phyloP scores from a whole-genome alignment of 2,797 vertebrate genomes.

The Falco columbarius region DNA sequence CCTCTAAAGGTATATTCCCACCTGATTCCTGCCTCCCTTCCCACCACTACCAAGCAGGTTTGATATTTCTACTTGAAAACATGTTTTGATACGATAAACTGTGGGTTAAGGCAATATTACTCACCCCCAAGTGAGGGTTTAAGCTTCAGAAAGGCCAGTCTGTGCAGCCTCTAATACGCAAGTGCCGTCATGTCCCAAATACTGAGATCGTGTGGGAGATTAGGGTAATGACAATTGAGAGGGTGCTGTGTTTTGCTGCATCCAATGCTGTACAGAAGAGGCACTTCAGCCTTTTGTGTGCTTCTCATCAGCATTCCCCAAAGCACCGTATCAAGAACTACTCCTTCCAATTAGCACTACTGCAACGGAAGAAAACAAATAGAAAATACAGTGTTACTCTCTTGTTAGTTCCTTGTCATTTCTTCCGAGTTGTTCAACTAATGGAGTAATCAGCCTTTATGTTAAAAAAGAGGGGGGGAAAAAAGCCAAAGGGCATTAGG shows the following conservation, averaged over 20 bases:
- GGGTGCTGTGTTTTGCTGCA: not conserved
- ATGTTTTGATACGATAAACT: not conserved
- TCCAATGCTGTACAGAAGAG: not conserved
- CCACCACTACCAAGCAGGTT: not conserved
- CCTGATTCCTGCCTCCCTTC: not conserved
- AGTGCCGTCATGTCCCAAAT: not conserved
- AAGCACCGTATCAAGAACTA: constrained; percentile 38
- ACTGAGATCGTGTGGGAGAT: not conserved
- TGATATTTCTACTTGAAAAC: not conserved
- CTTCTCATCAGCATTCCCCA: constrained; percentile 59
- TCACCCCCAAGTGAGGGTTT: not conserved
- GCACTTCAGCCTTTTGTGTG: constrained; percentile 52
- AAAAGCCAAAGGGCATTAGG: constrained; percentile 16
- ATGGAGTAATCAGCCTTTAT: constrained; percentile 27
- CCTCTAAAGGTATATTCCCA: not conserved
- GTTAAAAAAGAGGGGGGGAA: not conserved
- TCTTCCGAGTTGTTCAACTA: constrained; percentile 52
- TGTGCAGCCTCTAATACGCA: not conserved
- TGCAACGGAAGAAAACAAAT: constrained; percentile 52
- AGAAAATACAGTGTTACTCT: constrained; percentile 60
- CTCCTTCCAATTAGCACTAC: constrained; percentile 53
- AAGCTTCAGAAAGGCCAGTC: not conserved
- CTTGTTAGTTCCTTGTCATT: constrained; percentile 62
- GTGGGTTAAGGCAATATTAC: not conserved
- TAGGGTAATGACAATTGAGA: not conserved